Base-by-base conservation (phyloP, 2,888 invertebrate species). In the Odontocerum albicorne region DNA sequence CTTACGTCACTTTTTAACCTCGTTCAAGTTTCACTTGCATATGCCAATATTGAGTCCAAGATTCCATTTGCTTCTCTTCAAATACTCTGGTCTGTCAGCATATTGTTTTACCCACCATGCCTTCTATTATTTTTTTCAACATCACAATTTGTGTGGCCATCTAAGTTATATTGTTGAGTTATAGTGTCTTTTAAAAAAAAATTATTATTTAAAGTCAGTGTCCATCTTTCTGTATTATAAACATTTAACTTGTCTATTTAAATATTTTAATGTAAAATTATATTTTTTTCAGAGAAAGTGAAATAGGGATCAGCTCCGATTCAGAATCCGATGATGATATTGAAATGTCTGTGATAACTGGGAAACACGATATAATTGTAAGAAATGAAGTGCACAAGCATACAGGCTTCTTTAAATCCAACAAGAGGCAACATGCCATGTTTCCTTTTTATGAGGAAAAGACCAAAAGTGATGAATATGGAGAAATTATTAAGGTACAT, bases 391-490 rank as follows among this genome's bases (percentile, higher is more conserved):
- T 81, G 40, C 83, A 73, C 63, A 82, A 72, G 68, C 84, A 84
- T 63, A 82, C 79, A 63, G 90, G 92, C 49, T 92, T 92, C 67
- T 93, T 92, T 68, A 93, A 93, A 70, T 88, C 86, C 2, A 88
- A 86, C 49, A 92, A 95, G 74, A 90, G 95, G 51, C 91, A 94
- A 65, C 92, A 95, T 71, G 96, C 96, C 0, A 97, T 98, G 92
- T 99, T 92, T 74, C 98, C 97, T 1, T 91, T 88, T 68, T 85
- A 88, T 39, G 97, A 98, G 70, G 96, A 96, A 57, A 87, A 94
- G 68, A 82, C 95, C 20, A 86, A 93, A 69, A 84, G 85, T 66
- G 98, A 98, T 66, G 98, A 98, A 69, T 99, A 98, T 68, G 98
- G 99, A 0, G 98, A 98, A 74, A 85, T 95, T 35, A 90, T 99